A percentile compares a stretch with the other conserved stretches of the same genome.
These are phyloP conservation scores for Nibea coibor DNA, from an alignment of 2,113 vertebrate species.

Conservation along the genomic window DNA sequence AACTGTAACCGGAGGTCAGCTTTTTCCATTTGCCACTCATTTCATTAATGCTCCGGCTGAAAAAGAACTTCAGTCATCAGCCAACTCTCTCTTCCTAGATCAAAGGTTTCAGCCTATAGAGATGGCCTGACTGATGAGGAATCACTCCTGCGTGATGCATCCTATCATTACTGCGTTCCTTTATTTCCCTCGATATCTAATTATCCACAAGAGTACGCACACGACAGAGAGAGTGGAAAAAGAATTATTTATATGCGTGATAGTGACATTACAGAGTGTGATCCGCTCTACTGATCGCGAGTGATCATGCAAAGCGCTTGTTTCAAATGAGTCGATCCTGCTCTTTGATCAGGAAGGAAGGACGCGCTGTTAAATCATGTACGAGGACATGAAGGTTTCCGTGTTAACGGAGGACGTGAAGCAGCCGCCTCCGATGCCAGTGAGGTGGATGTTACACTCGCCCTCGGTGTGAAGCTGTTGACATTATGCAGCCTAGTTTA, in stretches of 20 bases:
- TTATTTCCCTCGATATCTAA: conserved; percentile 60
- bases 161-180: conserved; percentile 24
- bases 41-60: conserved; percentile 57
- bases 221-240: conserved; percentile 7
- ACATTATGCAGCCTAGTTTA: not conserved
- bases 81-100: conserved; percentile 51
- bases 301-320: conserved; percentile 39
- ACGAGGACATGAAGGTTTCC: conserved; percentile 32
- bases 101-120: conserved; percentile 53
- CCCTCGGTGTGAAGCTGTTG: not conserved
- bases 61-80: conserved; percentile 45
- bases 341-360: conserved; percentile 53
- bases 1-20: conserved; percentile 30
- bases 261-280: conserved; percentile 27
- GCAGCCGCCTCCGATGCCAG: conserved; percentile 7
- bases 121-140: conserved; percentile 29
- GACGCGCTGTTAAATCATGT: conserved; percentile 38
- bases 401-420: conserved; percentile 6
- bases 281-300: conserved; percentile 44
- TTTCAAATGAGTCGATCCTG: conserved; percentile 56
- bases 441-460: not conserved
- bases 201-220: conserved; percentile 50
- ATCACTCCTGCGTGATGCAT: conserved; percentile 38
- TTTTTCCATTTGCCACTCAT: conserved; percentile 45
- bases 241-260: conserved; percentile 33